These are phyloP conservation scores for Furcifer pardalis DNA, from an alignment of 2,797 vertebrate genomes.

Conservation along the genomic window DNA sequence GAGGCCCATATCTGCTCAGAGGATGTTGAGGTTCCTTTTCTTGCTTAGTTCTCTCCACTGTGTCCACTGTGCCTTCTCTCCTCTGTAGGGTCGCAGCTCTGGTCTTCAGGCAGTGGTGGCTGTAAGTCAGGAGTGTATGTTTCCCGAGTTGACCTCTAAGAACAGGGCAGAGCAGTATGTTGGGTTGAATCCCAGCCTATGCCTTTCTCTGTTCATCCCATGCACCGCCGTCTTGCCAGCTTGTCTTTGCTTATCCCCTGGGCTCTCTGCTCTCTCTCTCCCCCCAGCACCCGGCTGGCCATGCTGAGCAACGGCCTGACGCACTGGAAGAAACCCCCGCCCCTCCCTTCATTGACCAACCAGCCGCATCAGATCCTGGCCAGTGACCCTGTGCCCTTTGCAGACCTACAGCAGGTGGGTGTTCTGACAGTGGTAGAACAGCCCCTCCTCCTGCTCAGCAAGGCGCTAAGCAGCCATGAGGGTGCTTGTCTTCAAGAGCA, in stretches of 20 bases:
- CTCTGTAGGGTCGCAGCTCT: not conserved
- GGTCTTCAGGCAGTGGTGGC: not conserved
- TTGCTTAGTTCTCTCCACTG: no score
- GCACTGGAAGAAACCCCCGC: constrained; percentile 88
- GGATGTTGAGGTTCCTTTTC: no score
- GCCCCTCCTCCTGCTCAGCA: constrained; percentile 50
- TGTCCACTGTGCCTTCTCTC: no score
- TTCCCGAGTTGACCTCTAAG: no score
- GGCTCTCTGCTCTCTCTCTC: not conserved
- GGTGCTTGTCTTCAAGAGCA: no score
- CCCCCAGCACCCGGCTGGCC: constrained; percentile 87
- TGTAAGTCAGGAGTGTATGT: no score
- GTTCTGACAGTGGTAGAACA: rapidly evolving
- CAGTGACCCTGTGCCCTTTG: constrained; percentile 89
- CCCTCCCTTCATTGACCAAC: constrained; percentile 91
- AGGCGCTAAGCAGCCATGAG: constrained; percentile 54
- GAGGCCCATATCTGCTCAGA: no score
- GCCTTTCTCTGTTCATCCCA: no score
- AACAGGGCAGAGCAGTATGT: not conserved
- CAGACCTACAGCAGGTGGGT: constrained; percentile 93
- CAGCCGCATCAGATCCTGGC: constrained; percentile 97
- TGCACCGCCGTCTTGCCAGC: not conserved
- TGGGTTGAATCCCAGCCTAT: no score
- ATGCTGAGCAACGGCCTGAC: constrained; percentile 87
- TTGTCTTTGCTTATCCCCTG: not conserved